phyloP scores from a whole-genome alignment of 2,113 vertebrate species.

The Toxotes jaculatrix region DNA sequence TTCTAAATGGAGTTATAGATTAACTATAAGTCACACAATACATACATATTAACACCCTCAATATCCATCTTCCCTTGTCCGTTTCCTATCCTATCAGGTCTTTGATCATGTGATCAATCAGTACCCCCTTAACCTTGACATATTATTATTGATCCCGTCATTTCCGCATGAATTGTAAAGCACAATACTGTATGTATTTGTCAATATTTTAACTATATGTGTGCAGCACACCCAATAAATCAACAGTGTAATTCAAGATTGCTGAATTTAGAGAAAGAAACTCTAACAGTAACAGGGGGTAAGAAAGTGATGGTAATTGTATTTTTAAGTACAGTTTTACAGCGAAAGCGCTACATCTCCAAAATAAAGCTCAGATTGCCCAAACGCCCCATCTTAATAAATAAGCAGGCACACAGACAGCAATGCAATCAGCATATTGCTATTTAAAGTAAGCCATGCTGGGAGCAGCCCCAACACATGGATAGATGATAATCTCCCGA shows the following conservation, averaged over 20 bases:
- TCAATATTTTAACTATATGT: not conserved
- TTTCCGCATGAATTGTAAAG: not conserved
- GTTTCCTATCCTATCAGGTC: not conserved
- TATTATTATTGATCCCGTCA: conserved; percentile 11
- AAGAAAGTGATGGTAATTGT: conserved; percentile 20
- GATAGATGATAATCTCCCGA: conserved; percentile 74
- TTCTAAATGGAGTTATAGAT: conserved; percentile 68
- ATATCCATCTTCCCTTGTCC: not conserved
- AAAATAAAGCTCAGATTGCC: conserved; percentile 40
- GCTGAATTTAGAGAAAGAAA: not conserved
- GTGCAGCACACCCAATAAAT: not conserved
- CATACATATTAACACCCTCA: not conserved
- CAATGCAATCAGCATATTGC: conserved; percentile 65
- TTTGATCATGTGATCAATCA: conserved; percentile 19
- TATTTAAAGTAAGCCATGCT: conserved; percentile 77
- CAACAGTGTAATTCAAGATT: not conserved
- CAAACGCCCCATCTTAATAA: conserved; percentile 34
- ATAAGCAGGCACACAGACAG: conserved; percentile 32
- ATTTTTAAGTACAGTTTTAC: conserved; percentile 42
- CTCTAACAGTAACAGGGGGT: not conserved
- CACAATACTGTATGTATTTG: not conserved
- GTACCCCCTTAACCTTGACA: conserved; percentile 21
- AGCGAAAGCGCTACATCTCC: conserved; percentile 30
- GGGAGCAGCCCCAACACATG: conserved; percentile 64
- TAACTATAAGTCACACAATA: conserved; percentile 37